A percentile compares a stretch with the other conserved stretches of the same genome.
Conservation (phyloP, 2,113 vertebrate genomes). For the Machaerirhynchus nigripectus region DNA sequence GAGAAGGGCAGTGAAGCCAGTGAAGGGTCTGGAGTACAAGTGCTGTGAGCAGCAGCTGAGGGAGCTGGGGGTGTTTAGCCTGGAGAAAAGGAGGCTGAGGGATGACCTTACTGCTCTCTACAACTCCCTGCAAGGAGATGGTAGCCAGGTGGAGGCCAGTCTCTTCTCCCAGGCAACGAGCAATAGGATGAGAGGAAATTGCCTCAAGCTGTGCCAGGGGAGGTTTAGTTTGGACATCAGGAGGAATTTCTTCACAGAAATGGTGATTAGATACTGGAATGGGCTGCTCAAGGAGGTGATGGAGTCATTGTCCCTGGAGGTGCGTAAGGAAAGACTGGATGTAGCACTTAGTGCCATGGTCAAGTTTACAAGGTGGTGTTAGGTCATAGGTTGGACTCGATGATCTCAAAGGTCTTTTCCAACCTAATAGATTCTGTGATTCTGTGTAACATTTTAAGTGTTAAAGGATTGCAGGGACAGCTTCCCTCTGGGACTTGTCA, state of each 20-base stretch:
- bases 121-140: background rate
- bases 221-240: background rate
- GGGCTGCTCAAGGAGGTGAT: background rate
- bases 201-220: background rate
- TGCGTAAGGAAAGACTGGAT: background rate
- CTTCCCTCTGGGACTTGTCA: background rate
- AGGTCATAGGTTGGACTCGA: background rate
- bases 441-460: background rate
- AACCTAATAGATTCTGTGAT: background rate
- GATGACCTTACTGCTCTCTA: background rate
- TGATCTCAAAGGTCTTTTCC: background rate
- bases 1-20: background rate
- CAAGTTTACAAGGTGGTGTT: background rate
- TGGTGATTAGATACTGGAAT: background rate
- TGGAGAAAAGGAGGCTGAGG: background rate
- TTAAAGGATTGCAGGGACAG: background rate
- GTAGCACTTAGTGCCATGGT: background rate
- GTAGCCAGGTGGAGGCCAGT: background rate
- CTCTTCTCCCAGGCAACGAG: background rate
- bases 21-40: background rate
- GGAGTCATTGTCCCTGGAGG: background rate
- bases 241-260: background rate
- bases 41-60: background rate
- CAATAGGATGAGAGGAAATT: background rate
- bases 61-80: background rate